These are phyloP conservation scores for Daphoenositta chrysoptera DNA, from an alignment of 2,113 vertebrate species.

Conservation along the genomic window DNA sequence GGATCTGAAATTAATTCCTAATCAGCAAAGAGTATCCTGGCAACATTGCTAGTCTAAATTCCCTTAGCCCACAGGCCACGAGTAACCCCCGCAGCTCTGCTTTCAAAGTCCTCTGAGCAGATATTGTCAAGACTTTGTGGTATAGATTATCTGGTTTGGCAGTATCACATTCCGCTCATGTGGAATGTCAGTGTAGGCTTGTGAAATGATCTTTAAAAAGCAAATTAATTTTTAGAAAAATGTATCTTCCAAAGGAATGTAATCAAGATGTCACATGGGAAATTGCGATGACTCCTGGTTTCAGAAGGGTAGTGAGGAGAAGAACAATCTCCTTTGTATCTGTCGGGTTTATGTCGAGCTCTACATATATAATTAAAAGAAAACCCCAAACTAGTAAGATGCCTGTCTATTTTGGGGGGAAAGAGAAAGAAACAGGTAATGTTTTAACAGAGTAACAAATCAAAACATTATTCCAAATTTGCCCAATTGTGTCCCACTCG, in stretches of 20 bases:
- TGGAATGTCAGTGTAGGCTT: slow-evolving; percentile 42
- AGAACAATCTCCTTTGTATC: neutral
- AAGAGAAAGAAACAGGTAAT: neutral
- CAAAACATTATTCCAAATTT: neutral
- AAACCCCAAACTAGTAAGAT: neutral
- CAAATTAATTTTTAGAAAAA: slow-evolving; percentile 54
- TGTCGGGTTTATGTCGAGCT: neutral
- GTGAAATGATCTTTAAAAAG: slow-evolving; percentile 42
- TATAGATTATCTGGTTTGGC: slow-evolving; percentile 21
- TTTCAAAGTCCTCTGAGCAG: neutral
- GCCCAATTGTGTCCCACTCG: neutral
- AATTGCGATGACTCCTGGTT: neutral
- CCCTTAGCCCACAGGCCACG: neutral
- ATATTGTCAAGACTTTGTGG: neutral
- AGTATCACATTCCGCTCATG: neutral
- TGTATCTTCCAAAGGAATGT: neutral
- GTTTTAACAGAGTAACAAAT: neutral
- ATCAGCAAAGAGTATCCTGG: slow-evolving; percentile 25
- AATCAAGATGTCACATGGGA: neutral
- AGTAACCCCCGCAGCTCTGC: neutral
- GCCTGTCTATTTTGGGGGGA: neutral
- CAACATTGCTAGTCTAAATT: neutral
- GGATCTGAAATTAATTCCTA: slow-evolving; percentile 37
- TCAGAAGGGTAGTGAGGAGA: neutral
- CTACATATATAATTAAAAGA: neutral